Conservation (phyloP, 1,140 invertebrate species). For the Protaetia brevitarsis region DNA sequence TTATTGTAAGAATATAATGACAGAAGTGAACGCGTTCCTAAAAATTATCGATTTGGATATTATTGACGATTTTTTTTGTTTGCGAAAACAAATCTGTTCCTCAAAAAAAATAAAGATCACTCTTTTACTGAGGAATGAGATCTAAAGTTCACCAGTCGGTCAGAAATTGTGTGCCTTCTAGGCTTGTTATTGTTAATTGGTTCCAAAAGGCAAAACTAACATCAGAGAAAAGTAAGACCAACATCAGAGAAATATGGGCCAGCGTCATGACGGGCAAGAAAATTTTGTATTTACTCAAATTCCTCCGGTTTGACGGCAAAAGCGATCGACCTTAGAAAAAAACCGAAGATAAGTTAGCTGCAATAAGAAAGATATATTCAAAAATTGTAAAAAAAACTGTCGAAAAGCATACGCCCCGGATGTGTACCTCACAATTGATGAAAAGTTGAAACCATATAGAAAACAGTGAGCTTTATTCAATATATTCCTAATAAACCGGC, state of each 20-base stretch:
- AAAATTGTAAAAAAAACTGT: slow-evolving; percentile 15
- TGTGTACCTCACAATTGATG: slow-evolving; percentile 46
- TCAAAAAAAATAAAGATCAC: not conserved
- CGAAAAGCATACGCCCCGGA: not conserved
- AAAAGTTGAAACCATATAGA: slow-evolving; percentile 46
- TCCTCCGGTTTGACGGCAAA: slow-evolving; percentile 15
- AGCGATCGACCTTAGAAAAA: not conserved
- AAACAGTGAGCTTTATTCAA: slow-evolving; percentile 47
- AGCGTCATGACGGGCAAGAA: not conserved
- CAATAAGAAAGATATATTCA: not conserved
- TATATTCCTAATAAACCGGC: slow-evolving; percentile 48
- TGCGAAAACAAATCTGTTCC: not conserved
- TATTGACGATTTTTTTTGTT: not conserved
- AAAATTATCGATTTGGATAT: not conserved
- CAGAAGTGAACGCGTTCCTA: too few relatives aligned
- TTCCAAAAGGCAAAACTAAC: too few relatives aligned
- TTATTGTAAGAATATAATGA: not conserved
- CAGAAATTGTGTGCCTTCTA: not conserved
- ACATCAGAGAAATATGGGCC: not conserved
- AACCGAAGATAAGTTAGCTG: not conserved
- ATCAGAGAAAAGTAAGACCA: not conserved
- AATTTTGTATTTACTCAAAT: slow-evolving; percentile 1
- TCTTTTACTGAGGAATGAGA: not conserved
- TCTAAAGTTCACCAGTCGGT: not conserved
- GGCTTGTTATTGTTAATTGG: not conserved